A percentile compares a stretch with the other conserved stretches of the same genome.
Evolutionary conservation across 2,113 vertebrate species (phyloP).

Genomic region (Lepus timidus): DNA sequence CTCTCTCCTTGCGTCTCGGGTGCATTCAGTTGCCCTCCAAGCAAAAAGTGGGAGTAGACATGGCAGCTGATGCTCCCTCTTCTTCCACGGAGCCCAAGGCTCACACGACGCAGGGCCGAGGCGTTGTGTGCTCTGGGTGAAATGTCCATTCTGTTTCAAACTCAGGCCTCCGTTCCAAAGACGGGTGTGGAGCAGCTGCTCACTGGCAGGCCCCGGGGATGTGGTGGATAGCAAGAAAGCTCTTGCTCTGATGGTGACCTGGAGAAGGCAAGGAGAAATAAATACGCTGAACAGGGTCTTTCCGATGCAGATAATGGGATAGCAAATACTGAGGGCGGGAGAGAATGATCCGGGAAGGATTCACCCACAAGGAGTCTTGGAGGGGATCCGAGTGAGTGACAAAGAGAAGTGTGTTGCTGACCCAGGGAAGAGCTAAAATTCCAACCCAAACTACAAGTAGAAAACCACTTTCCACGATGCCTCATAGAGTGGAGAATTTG

Average conservation of each 20-base stretch:
- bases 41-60: fast-evolving
- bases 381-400: fast-evolving
- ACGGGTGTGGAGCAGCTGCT: fast-evolving
- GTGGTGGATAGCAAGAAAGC: fast-evolving
- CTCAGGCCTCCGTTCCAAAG: fast-evolving
- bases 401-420: fast-evolving
- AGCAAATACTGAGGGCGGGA: neutral
- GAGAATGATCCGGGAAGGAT: neutral
- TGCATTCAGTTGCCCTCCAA: fast-evolving
- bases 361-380: neutral
- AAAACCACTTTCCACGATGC: fast-evolving
- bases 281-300: neutral
- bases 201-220: fast-evolving
- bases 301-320: neutral
- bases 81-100: neutral
- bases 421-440: neutral
- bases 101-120: fast-evolving
- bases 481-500: no score
- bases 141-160: neutral
- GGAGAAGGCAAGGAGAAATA: fast-evolving
- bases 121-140: neutral
- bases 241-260: fast-evolving
- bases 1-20: neutral
- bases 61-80: fast-evolving
- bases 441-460: fast-evolving